Base-by-base conservation (phyloP, 1,140 invertebrate genomes). In the Drosophila suzukii region DNA sequence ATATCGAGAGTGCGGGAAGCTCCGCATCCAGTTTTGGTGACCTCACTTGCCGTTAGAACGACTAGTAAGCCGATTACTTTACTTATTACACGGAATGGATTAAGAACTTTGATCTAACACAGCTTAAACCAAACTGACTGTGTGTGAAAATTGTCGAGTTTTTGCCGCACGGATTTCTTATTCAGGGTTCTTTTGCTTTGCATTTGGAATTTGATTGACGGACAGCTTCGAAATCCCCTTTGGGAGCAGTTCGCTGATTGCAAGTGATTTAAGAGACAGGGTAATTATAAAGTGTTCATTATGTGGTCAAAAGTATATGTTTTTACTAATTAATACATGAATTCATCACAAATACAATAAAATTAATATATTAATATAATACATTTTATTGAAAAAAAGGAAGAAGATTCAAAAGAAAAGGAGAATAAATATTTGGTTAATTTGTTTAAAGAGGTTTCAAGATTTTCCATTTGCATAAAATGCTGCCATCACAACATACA, bases 391-490 rank as follows among this genome's bases (percentile, higher is more conserved):
- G 4, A 5, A 30, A 47, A 68, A 46, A 24, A 70, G 5, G 27
- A 5, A 57, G 51, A 59, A 54, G 32, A 34, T 8, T 34, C 6
- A 27, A 27, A 43, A 44, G 24, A n/a, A 43, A 44, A 38, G 54
- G 51, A 78, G 78, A 72, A 88, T 89, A 85, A 74, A 85, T 85
- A 63, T 62, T 66, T 79, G 58, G 61, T 80, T 88, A 89, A 88
- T 88, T 83, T 74, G 76, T 81, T 86, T 71, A 67, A 80, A 80
- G 65, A 70, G 70, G 66, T 86, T 78, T 78, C 72, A 65, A 70
- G 81, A 75, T 84, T 88, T 86, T 89, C 68, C 84, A 88, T 88
- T 88, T 83, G 83, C 83, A 88, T 88, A 88, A 85, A 83, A 88
- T 78, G 60, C 70, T 30, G 49, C 61, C 55, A 59, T 46, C 38